phyloP scores from a whole-genome alignment of 2,113 vertebrate species.

The Antigone vipio region DNA sequence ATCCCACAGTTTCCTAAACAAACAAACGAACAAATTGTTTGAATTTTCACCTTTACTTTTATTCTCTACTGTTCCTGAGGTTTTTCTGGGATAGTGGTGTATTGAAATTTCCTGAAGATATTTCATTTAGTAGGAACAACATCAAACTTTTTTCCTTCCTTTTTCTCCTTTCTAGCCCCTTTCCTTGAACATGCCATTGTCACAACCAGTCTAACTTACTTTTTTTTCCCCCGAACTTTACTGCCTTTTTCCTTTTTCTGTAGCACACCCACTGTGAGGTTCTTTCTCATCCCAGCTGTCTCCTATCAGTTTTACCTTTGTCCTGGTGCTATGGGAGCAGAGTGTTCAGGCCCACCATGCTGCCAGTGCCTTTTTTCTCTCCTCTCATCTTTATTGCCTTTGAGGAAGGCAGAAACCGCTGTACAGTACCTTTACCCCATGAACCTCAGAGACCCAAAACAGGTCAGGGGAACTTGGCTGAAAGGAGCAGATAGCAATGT shows the following conservation, averaged over 20 bases:
- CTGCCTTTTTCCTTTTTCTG: background rate
- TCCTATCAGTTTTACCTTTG: background rate
- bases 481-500: background rate
- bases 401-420: background rate
- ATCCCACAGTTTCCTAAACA: background rate
- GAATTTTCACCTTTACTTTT: background rate
- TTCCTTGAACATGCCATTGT: background rate
- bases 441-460: background rate
- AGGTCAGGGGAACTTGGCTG: background rate
- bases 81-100: background rate
- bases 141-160: background rate
- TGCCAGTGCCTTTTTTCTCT: background rate
- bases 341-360: background rate
- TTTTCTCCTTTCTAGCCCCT: background rate
- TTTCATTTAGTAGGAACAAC: background rate
- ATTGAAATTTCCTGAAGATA: background rate
- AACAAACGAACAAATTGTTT: background rate
- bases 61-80: background rate
- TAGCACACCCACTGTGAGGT: background rate
- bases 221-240: background rate
- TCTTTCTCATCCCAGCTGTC: background rate
- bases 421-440: background rate
- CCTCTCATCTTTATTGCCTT: background rate
- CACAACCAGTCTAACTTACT: background rate
- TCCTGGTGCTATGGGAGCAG: background rate